These are phyloP conservation scores for Lasius platythorax DNA, from an alignment of 2,888 invertebrate genomes.

Conservation along the genomic window DNA sequence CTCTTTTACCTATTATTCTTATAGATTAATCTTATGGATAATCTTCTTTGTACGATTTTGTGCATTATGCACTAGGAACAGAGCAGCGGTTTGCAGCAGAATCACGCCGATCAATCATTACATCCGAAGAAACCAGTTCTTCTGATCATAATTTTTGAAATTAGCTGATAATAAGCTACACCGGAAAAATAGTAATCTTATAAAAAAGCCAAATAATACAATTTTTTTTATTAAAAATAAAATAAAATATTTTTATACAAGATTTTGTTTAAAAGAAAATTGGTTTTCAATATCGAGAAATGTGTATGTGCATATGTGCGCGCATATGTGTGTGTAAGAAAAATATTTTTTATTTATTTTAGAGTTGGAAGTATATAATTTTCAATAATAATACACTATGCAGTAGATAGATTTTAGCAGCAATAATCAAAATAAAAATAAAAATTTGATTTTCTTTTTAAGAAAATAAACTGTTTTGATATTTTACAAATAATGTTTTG, in stretches of 20 bases:
- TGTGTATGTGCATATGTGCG: background rate
- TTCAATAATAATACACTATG: background rate
- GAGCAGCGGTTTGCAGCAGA: slow-evolving; percentile 58
- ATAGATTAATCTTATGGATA: slow-evolving; percentile 61
- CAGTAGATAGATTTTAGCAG: background rate
- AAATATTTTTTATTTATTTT: background rate
- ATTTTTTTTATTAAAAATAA: background rate
- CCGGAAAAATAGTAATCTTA: background rate
- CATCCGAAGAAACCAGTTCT: slow-evolving; percentile 7
- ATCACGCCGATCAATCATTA: slow-evolving; percentile 51
- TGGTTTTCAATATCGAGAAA: background rate
- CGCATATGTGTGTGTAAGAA: background rate
- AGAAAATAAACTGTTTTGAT: background rate
- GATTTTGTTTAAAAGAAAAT: slow-evolving; percentile 6
- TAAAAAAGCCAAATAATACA: background rate
- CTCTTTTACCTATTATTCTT: slow-evolving; percentile 66
- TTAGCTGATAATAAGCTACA: background rate
- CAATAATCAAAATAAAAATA: background rate
- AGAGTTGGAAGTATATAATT: background rate
- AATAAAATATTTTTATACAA: background rate
- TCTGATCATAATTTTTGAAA: background rate
- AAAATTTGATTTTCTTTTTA: background rate
- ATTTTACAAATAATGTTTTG: background rate
- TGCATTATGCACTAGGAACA: slow-evolving; percentile 77
- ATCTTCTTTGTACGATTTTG: slow-evolving; percentile 69